A percentile compares a stretch with the other conserved stretches of the same genome.
These are phyloP conservation scores for Setophaga coronata DNA, from an alignment of 2,113 vertebrate genomes.

Conservation along the genomic window DNA sequence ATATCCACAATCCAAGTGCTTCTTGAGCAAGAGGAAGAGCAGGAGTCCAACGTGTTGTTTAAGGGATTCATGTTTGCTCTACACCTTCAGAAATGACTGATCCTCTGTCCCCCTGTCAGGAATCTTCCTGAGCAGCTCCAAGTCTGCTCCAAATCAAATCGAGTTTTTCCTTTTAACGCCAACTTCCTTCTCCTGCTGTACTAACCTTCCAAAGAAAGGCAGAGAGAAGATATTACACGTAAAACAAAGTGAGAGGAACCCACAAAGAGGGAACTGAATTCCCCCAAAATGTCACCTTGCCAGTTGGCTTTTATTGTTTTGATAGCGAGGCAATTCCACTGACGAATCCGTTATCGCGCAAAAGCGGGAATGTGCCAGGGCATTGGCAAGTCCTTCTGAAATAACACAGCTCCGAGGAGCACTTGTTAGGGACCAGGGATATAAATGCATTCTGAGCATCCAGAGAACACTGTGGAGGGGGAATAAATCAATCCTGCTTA, in stretches of 20 bases:
- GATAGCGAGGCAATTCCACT: conserved; percentile 36
- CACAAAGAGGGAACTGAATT: conserved; percentile 48
- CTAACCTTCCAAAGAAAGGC: conserved; percentile 42
- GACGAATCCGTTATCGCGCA: conserved; percentile 28
- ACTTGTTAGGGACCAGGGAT: not conserved
- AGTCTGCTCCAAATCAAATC: conserved; percentile 20
- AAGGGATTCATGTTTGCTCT: not conserved
- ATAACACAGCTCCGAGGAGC: not conserved
- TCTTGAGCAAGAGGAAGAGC: not conserved
- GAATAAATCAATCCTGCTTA: not conserved
- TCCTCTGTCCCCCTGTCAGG: not conserved
- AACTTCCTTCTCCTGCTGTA: not conserved
- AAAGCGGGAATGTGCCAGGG: not conserved
- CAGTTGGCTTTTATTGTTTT: conserved; percentile 44
- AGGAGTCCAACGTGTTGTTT: not conserved
- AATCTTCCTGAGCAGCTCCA: not conserved
- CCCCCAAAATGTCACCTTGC: conserved; percentile 64
- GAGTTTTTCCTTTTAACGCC: conserved; percentile 38
- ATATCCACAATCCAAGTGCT: not conserved
- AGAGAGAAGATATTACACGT: conserved; percentile 21
- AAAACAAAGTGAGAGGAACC: conserved; percentile 44
- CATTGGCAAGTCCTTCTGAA: not conserved
- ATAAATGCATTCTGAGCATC: not conserved
- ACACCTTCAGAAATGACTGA: not conserved
- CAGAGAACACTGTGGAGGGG: not conserved